Base-by-base conservation (phyloP, 2,113 vertebrate species). In the Bubo bubo region DNA sequence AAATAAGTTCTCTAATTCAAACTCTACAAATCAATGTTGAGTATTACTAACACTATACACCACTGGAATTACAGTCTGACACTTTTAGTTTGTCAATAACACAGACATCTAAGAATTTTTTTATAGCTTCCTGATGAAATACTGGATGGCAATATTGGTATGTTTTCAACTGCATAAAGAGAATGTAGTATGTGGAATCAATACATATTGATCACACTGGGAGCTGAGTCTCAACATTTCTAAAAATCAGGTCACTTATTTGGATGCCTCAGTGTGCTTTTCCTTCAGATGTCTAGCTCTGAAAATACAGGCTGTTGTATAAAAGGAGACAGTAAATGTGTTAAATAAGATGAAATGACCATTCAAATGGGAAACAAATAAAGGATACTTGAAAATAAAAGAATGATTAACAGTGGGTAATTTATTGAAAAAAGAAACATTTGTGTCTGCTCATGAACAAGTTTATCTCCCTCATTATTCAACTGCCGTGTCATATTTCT, bases 41-140 rank as follows among this genome's bases (percentile, higher is more conserved):
- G 27, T 84, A 80, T 94, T 96, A 90, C 4, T 28, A 95, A 58
- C 64, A 79, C 14, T 55, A 60, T 43, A 62, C 52, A 86, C 35
- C 49, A 74, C 62, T 74, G 47, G 56, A 92, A 96, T 95, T 97
- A 73, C 7, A 90, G 66, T 79, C 95, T 91, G 66, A 90, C 47
- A 79, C 55, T 96, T 96, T 90, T 67, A 91, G 26, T 79, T 95
- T 94, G 84, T 93, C 71, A 86, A 64, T 96, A 97, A 90, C 56
- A 84, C 71, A 91, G 56, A 79, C 95, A 75, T 88, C 39, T 70
- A 64, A 90, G 47, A 94, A 49, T 79, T 95, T 95, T 96, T 94
- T 95, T 91, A n/a, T 60, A 74, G 43, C 86, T 97, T 96, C 93
- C 93, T 93, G 53, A 74, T 79, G 86, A 96, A 86, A 94, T 96